A percentile compares a stretch with the other conserved stretches of the same genome.
Conservation (phyloP, 2,888 invertebrate species). For the Timema podura region DNA sequence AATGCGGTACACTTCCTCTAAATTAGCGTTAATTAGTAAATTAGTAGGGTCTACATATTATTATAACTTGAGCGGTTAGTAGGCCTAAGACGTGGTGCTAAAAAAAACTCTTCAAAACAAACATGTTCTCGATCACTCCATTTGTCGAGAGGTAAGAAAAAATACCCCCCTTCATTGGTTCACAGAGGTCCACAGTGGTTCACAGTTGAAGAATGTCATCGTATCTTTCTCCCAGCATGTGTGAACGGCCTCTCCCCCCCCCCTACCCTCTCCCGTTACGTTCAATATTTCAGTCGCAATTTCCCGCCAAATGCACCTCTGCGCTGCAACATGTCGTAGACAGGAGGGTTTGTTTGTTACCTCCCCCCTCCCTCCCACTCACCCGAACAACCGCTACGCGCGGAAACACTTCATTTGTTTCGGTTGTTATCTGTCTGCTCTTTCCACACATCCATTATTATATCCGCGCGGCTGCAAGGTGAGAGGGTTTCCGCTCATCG, state of each 20-base stretch:
- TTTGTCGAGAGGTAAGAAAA: too few relatives aligned
- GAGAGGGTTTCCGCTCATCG: background rate
- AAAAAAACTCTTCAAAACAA: too few relatives aligned
- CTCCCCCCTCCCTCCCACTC: background rate
- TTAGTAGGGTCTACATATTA: too few relatives aligned
- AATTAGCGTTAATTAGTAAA: too few relatives aligned
- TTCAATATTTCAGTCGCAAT: slow-evolving; percentile 17
- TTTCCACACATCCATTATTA: background rate
- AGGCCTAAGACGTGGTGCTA: too few relatives aligned
- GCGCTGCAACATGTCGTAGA: background rate
- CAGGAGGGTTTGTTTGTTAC: background rate
- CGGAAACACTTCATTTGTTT: too few relatives aligned
- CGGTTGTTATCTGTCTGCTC: too few relatives aligned
- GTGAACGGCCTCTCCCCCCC: background rate
- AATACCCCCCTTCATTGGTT: too few relatives aligned
- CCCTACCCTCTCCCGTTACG: background rate
- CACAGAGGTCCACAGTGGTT: too few relatives aligned
- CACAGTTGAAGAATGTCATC: background rate
- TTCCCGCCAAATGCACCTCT: slow-evolving; percentile 12
- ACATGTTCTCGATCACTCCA: too few relatives aligned
- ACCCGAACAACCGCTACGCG: background rate
- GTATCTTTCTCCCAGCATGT: background rate
- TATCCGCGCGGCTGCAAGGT: background rate
- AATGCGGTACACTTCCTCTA: too few relatives aligned
- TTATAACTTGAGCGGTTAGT: too few relatives aligned